phyloP scores from a whole-genome alignment of 2,113 vertebrate species.

The Lasiurus cinereus region DNA sequence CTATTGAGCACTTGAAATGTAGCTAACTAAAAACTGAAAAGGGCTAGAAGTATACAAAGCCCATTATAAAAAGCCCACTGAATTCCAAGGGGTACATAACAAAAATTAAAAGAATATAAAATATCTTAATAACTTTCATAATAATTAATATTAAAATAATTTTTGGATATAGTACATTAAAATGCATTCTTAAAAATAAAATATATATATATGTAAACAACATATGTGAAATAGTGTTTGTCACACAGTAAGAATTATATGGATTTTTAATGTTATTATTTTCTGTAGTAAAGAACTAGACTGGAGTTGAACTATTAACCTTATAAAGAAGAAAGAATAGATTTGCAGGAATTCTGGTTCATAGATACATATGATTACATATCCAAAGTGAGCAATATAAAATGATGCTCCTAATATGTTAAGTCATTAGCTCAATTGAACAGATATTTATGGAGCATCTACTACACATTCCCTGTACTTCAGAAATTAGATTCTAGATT shows the following conservation, averaged over 20 bases:
- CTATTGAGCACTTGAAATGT: not conserved
- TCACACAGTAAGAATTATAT: not conserved
- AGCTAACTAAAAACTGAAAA: not conserved
- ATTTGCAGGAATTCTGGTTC: not conserved
- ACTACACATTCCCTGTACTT: not conserved
- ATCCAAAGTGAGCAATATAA: not conserved
- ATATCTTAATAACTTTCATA: not conserved
- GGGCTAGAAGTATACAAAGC: not conserved
- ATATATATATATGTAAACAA: not conserved
- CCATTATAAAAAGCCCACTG: not conserved
- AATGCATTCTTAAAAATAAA: not conserved
- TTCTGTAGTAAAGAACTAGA: not conserved
- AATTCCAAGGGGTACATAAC: not conserved
- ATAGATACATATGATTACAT: not conserved
- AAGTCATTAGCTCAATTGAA: not conserved
- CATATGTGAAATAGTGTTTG: not conserved
- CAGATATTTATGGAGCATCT: conserved; percentile 4
- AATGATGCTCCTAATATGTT: not conserved
- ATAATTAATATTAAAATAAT: not conserved
- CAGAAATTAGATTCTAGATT: not conserved
- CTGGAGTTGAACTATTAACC: not conserved
- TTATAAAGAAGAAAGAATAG: not conserved
- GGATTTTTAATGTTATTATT: not conserved
- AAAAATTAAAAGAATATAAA: not conserved
- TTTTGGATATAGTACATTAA: not conserved